Evolutionary conservation across 2,888 invertebrate genomes (phyloP).

Genomic region (Anarsia innoxiella): DNA sequence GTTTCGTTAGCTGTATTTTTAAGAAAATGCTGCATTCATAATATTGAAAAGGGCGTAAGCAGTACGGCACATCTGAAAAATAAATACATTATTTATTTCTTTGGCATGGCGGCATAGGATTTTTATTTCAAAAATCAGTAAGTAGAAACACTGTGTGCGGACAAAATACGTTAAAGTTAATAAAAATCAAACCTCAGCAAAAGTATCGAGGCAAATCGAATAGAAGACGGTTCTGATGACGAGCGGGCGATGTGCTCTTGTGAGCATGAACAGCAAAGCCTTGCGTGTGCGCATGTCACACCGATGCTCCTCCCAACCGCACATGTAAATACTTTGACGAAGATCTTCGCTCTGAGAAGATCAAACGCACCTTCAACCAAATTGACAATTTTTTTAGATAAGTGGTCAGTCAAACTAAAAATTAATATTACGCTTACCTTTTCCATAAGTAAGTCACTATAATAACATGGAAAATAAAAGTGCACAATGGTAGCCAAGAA

Average conservation of each 20-base stretch:
- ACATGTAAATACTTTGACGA: slow-evolving; percentile 44
- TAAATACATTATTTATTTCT: too few relatives aligned
- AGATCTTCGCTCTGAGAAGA: slow-evolving; percentile 36
- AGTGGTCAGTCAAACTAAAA: too few relatives aligned
- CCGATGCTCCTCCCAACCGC: slow-evolving; percentile 42
- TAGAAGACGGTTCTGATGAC: slow-evolving; percentile 46
- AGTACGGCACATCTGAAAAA: slow-evolving; percentile 47
- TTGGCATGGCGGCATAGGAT: too few relatives aligned
- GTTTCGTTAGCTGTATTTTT: too few relatives aligned
- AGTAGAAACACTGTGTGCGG: too few relatives aligned
- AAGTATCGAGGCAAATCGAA: slow-evolving; percentile 45
- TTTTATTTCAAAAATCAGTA: too few relatives aligned
- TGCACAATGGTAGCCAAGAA: slow-evolving; percentile 33
- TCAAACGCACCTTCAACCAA: too few relatives aligned
- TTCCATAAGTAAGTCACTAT: slow-evolving; percentile 50
- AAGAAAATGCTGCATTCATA: slow-evolving; percentile 43
- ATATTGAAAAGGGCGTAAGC: slow-evolving; percentile 45
- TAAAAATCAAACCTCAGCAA: slow-evolving; percentile 50
- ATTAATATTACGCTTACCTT: slow-evolving; percentile 33
- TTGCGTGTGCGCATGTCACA: slow-evolving; percentile 30
- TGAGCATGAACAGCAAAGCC: slow-evolving; percentile 48
- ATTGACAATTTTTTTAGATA: too few relatives aligned
- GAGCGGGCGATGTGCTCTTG: slow-evolving; percentile 39
- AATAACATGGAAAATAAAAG: slow-evolving; percentile 52
- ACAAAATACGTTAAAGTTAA: too few relatives aligned